Base-by-base conservation (phyloP, 2,797 vertebrate species). In the Momotus momota region DNA sequence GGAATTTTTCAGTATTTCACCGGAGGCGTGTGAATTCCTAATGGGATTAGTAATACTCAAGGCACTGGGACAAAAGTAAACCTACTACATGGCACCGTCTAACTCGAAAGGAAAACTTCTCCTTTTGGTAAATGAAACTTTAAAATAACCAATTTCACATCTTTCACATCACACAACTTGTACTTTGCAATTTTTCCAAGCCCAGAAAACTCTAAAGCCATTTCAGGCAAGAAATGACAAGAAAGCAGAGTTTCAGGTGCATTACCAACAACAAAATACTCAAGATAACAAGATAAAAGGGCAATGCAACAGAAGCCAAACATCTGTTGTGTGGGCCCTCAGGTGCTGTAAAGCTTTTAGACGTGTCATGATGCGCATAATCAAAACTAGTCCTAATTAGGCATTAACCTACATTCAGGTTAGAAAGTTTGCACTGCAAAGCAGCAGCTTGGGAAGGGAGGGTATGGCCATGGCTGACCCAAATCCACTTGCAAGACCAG, bases 371-470 rank as follows among this genome's bases (percentile, higher is more conserved):
- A 57, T 9, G 27, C 16, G 23, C 51, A 49, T 14, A 52, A 93
- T 61, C 45, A 54, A 69, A 86, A 38, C 40, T 2, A 73, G 61
- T 18, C 22, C 58, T 84, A 80, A 91, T 60, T 25, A 64, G 49
- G n/a, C 45, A 79, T 90, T 90, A 86, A 77, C 70, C 80, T 79
- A 86, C 67, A 92, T 93, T 81, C 29, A 49, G 41, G 58, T 73
- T 80, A 67, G 41, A 54, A 86, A 82, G 52, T 67, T 58, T 9
- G 16, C 52, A 35, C 33, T 92, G n/a, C 71, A 49, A 52, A 52
- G 71, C 74, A 82, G 26, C 26, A 52, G 74, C 86, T 65, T 31
- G 25, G 79, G 45, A 73, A 94, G 51, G 33, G 25, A 90, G 23
- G 14, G 7, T 71, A 60, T 61, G 27, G 35, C 67, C 21, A n/a